Percentiles rank a stretch among this genome's conserved stretches.
These are phyloP conservation scores for Hystrix brachyura DNA, from an alignment of 2,113 vertebrate genomes.

Conservation along the genomic window DNA sequence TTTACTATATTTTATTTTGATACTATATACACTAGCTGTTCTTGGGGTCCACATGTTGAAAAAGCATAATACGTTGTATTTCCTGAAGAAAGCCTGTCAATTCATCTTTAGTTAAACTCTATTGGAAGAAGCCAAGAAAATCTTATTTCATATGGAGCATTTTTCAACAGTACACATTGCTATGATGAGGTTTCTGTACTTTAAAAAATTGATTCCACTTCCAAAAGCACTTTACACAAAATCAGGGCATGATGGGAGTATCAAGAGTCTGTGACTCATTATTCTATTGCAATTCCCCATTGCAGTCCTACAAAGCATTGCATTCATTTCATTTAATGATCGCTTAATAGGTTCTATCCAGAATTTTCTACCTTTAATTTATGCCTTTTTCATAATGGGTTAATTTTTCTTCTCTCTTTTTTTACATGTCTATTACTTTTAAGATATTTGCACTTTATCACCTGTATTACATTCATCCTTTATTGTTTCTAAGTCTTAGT, in stretches of 20 bases:
- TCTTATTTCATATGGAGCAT: background rate
- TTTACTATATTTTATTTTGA: background rate
- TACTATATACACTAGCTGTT: background rate
- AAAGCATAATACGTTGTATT: background rate
- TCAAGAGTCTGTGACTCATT: background rate
- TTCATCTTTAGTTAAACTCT: background rate
- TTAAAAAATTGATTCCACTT: slow-evolving; percentile 43
- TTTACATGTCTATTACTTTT: slow-evolving; percentile 31
- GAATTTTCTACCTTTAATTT: background rate
- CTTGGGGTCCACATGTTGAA: background rate
- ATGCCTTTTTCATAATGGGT: background rate
- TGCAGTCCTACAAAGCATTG: background rate
- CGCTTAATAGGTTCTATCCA: background rate
- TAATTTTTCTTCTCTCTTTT: slow-evolving; percentile 5
- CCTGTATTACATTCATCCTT: background rate
- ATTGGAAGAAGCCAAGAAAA: background rate
- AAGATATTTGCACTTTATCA: background rate
- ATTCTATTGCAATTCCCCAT: background rate
- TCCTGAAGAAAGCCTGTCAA: background rate
- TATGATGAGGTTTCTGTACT: slow-evolving; percentile 9
- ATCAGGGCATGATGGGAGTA: background rate
- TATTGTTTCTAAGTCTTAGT: background rate
- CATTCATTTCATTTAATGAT: background rate
- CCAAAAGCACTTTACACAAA: background rate
- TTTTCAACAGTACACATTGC: background rate